Evolutionary conservation across 2,888 invertebrate genomes (phyloP), one percentile per base, ranked within the genome.

Genomic region (Hymenopus coronatus): DNA sequence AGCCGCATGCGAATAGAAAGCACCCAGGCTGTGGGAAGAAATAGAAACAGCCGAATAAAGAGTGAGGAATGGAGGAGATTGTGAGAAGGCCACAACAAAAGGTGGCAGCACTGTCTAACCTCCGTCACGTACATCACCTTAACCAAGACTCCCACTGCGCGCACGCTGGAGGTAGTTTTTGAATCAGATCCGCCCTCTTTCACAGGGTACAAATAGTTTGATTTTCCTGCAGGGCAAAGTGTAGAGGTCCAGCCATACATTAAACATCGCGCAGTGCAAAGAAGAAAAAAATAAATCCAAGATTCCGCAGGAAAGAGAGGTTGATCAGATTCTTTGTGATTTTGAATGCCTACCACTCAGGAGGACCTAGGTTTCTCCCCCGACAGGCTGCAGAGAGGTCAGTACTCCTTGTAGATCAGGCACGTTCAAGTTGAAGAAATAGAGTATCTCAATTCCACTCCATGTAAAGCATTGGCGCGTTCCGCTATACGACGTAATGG

Each of bases 1-100:
- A 20, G 54, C 54, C 54, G 54, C 54, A 70, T 70, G 20, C 54
- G 54, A 70, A 25, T 25, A 87, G 84, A 89, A 87, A 87, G 87
- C 82, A 87, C 82, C 54, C 54, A 15, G 25, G 25, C 20, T 3
- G 87, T 89, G 89, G 89, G n/a, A 28, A 40, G 84, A 89, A 87
- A 89, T 81, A 70, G 89, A 84, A 84, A 89, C 89, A 88, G 84
- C 84, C 84, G 88, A 89, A 89, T 89, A 87, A 89, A 84, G 87
- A 25, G 86, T 54, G 89, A 87, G 84, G 28, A 89, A 89, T 89
- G 54, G 89, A 33, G 84, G 84, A 88, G 87, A 89, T 88, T 89
- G 87, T 89, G 89, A 28, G 84, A 70, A 83, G 87, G 81, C 54
- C 54, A 70, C 54, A 1, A 70, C 54, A 70, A 70, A 20, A 2